Evolutionary conservation across 1,140 invertebrate species (phyloP), one percentile per base, ranked within the genome.

Genomic region (Coelopa frigida): DNA sequence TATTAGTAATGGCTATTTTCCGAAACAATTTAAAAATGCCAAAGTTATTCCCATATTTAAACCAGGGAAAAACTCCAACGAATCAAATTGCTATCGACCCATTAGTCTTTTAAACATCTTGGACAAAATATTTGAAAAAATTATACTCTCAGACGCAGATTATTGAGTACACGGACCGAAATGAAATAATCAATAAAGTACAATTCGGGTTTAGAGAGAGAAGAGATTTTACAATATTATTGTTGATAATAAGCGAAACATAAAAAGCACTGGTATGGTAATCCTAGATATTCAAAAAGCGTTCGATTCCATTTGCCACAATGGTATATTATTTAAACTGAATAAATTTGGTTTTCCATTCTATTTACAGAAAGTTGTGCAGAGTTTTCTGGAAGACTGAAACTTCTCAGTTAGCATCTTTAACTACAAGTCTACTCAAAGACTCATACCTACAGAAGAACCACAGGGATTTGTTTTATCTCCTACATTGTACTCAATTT

Each of bases 281-380:
- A n/a, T 43, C 12, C 20, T 43, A 32, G 41, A 43, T 31, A 31
- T 43, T 8, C 26, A 43, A 43, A 43, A 43, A 7, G 41, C 29
- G 6, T 43, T 43, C n/a, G 41, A 43, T 43, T 26, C 41, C 18
- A 20, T 43, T 29, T 43, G 41, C 26, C 41, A 43, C 18, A 21
- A 43, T n/a, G n/a, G n/a, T n/a, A n/a, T n/a, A n/a, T n/a, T n/a
- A n/a, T n/a, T n/a, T n/a, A n/a, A n/a, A n/a, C n/a, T n/a, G n/a
- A n/a, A n/a, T n/a, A n/a, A n/a, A n/a, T n/a, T n/a, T n/a, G n/a
- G n/a, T n/a, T n/a, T n/a, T n/a, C n/a, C n/a, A n/a, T 26, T 32
- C n/a, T 43, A 5, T 15, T 17, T n/a, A 43, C n/a, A 4, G 6
- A 31, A 43, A 43, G 11, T 18, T 20, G 33, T 43, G 10, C 12